A percentile compares a stretch with the other conserved stretches of the same genome.
Evolutionary conservation across 2,113 vertebrate species (phyloP).

Genomic region (Triplophysa dalaica): DNA sequence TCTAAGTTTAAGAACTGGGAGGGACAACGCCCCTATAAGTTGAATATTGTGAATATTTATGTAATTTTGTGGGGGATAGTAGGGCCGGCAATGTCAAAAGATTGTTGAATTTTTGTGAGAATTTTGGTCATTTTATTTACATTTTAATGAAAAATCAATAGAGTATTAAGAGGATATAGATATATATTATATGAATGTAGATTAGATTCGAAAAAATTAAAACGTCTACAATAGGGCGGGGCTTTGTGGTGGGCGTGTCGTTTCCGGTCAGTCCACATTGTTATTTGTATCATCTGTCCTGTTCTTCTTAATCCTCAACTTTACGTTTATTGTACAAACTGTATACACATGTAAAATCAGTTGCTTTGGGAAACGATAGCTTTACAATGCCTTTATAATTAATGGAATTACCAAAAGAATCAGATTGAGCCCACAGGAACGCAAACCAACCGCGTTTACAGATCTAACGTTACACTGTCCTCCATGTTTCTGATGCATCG

Average conservation of each 20-base stretch:
- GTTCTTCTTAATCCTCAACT: background rate
- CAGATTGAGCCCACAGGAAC: background rate
- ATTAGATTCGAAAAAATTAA: no score
- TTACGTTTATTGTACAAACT: background rate
- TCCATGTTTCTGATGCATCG: background rate
- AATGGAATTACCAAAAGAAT: background rate
- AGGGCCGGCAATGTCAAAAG: no score
- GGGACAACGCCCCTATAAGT: no score
- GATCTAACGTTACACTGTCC: background rate
- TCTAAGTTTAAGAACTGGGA: no score
- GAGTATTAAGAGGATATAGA: no score
- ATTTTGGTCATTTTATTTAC: no score
- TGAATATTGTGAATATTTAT: no score
- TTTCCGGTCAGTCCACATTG: slow-evolving; percentile 11
- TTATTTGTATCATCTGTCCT: background rate
- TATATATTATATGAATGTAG: no score
- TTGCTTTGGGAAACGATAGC: background rate
- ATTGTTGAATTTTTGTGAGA: no score
- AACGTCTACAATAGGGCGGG: background rate
- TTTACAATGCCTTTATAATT: background rate
- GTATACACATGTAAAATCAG: background rate
- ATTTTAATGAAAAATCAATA: no score
- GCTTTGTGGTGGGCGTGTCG: slow-evolving; percentile 1
- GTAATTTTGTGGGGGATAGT: no score
- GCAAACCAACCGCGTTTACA: background rate